Evolutionary conservation across 1,140 invertebrate species (phyloP).

Genomic region (Sminthurides bifidus): DNA sequence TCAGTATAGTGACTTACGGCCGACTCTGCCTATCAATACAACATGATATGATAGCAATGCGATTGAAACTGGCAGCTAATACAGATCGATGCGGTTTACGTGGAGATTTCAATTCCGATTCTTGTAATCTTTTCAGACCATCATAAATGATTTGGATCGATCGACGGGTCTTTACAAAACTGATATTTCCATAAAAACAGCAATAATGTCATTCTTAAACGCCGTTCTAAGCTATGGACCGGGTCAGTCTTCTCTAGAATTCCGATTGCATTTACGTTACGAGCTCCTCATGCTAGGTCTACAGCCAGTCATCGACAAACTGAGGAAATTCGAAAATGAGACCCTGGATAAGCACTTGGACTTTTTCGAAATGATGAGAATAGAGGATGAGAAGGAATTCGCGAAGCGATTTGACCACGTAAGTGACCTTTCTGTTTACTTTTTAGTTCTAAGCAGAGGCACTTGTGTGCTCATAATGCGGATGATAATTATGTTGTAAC

Average conservation of each 20-base stretch:
- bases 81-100: no score
- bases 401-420: constrained; percentile 68
- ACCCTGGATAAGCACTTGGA: constrained; percentile 78
- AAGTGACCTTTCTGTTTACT: constrained; percentile 33
- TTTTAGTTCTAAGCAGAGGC: no score
- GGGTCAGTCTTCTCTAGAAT: constrained; percentile 90
- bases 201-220: constrained; percentile 96
- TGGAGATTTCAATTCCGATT: no score
- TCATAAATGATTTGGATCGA: constrained; percentile 86
- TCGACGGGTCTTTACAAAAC: constrained; percentile 77
- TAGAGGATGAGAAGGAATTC: constrained; percentile 90
- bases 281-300: constrained; percentile 95
- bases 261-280: constrained; percentile 86
- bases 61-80: no score
- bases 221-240: constrained; percentile 92
- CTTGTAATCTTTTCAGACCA: constrained; percentile 45
- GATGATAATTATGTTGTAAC: no score
- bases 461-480: no score
- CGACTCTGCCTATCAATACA: no score
- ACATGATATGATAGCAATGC: no score
- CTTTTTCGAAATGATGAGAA: constrained; percentile 96
- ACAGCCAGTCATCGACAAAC: constrained; percentile 86
- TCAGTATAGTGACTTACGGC: no score
- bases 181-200: constrained; percentile 84
- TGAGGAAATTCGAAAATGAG: constrained; percentile 82